Evolutionary conservation across 2,797 vertebrate species (phyloP).

Genomic region (Danio tinwini): DNA sequence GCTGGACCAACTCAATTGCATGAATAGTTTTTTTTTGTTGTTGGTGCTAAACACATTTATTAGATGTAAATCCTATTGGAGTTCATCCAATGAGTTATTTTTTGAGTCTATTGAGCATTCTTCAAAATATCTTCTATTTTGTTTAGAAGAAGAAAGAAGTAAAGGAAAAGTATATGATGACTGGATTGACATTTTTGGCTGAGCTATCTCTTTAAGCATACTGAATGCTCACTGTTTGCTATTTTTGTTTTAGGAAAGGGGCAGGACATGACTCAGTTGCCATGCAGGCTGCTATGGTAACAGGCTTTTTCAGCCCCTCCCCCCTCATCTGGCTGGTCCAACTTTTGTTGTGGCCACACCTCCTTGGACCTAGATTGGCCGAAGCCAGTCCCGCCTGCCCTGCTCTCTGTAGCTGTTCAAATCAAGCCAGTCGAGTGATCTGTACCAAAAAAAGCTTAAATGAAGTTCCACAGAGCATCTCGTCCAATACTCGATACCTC

Average conservation of each 20-base stretch:
- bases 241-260: conserved; percentile 75
- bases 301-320: conserved; percentile 82
- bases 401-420: conserved; percentile 89
- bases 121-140: no score
- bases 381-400: conserved; percentile 86
- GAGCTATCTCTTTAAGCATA: no score
- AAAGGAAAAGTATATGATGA: no score
- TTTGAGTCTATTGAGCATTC: no score
- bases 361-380: conserved; percentile 83
- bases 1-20: no score
- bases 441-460: conserved; percentile 90
- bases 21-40: no score
- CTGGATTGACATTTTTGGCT: no score
- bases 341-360: conserved; percentile 86
- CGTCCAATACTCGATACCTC: conserved; percentile 96
- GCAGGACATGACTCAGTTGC: conserved; percentile 89
- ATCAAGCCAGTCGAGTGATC: conserved; percentile 95
- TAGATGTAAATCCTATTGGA: no score
- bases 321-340: conserved; percentile 85
- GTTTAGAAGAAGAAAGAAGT: no score
- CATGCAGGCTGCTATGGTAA: conserved; percentile 87
- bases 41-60: no score
- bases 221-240: conserved; percentile 59
- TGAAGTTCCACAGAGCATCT: conserved; percentile 91
- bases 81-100: no score